Base-by-base conservation (phyloP, 2,797 vertebrate genomes). In the Molossus molossus region DNA sequence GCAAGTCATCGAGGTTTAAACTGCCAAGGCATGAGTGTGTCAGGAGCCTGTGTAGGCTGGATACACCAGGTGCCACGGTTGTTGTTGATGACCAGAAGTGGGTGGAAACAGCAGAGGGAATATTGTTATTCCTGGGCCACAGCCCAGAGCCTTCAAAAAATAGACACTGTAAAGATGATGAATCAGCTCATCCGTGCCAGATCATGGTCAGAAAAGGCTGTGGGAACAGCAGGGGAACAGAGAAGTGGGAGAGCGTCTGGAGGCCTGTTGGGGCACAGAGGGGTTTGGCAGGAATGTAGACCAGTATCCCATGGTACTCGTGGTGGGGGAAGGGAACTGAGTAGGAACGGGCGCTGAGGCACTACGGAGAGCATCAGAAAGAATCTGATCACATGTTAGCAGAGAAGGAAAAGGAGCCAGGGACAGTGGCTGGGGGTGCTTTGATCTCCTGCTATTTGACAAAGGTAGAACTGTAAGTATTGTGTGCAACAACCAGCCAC, bases 131-230 rank as follows among this genome's bases (percentile, higher is more conserved):
- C 50, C 48, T 87, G 84, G 53, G 25, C 69, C 40, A 33, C 57
- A 48, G 55, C 91, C 94, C 53, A 73, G 73, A 90, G 75, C 55
- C 75, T 60, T 3, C 20, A 81, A 82, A 86, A 88, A 85, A 62
- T 73, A 96, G 93, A 79, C 65, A 37, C 2, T 37, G 50, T 95
- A 69, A 90, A 62, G 82, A 33, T 62, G 40, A 80, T 91, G 95
- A 94, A 29, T 96, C 91, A 95, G 73, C 75, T 87, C 69, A 55
- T 81, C 76, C 48, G 75, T 77, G 83, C 27, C 93, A 92, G 80
- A 91, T 58, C 33, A 64, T 45, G 88, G 65, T 73, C 45, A 92
- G 87, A 76, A 96, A 77, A 37, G 53, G 21, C n/a, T 72, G 48
- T 67, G 70, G 57, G 33, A 83, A 60, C 37, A 14, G 29, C 55